Evolutionary conservation across 2,797 vertebrate genomes (phyloP), one percentile per base, ranked within the genome.

Genomic region (Anniella stebbinsi): DNA sequence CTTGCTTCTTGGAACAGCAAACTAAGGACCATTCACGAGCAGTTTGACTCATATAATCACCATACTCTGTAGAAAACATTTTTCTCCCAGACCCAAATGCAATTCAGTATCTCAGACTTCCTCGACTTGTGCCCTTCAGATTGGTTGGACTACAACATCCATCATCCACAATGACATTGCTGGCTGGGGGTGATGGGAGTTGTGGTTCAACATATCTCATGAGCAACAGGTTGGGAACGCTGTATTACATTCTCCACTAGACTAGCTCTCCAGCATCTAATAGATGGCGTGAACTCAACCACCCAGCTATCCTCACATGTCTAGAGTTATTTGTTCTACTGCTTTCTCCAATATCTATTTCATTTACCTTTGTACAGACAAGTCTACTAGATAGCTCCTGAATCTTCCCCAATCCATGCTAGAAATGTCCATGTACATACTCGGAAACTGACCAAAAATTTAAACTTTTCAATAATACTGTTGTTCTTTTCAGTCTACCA

Each of bases 401-500:
- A 89, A 63, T 45, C 51, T 86, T 73, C 13, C 70, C 13, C 41
- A 86, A 66, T 48, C n/a, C 57, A 48, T 21, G 30, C 54, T 38
- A 54, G 21, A 9, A 70, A 69, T 80, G 48, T 33, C 15, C 69
- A 21, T 54, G 23, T 36, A 51, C 18, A 23, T 69, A n/a, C 3
- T 13, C 30, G 4, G 54, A 86, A 30, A 63, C 54, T 23, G 41
- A 48, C 7, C 45, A 2, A 69, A 66, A 87, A 48, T 51, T 67
- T n/a, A 88, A 38, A 63, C 0, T 41, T 30, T 73, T 45, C 36
- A 60, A 41, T 15, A 36, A 73, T 38, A 30, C 81, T 28, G 0
- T 33, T 1, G 0, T n/a, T 76, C n/a, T 45, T 3, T 85, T 0
- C 0, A 51, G 12, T 66, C 25, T 36, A 51, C 10, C 54, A 76